These are phyloP conservation scores for Tupiocoris notatus DNA, from an alignment of 2,888 invertebrate genomes.

Conservation along the genomic window DNA sequence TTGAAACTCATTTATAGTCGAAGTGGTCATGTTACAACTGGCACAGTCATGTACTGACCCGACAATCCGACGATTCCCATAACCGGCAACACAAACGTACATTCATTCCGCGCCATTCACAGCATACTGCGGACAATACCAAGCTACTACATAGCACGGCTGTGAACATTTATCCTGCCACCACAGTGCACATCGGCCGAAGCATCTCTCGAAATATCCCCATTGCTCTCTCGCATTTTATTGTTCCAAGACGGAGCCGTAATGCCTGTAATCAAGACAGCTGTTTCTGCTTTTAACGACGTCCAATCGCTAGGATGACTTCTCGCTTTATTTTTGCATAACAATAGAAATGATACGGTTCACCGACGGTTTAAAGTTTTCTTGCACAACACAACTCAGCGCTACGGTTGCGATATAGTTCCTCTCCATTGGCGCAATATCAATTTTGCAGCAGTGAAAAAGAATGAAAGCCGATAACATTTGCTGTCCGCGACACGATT, in stretches of 20 bases:
- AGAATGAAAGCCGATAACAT: too few species aligned
- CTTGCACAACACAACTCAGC: neutral
- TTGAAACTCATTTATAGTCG: neutral
- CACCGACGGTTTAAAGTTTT: neutral
- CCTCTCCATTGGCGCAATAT: constrained; percentile 8
- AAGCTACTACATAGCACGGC: neutral
- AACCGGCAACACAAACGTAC: neutral
- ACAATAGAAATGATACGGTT: constrained; percentile 35
- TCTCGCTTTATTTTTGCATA: constrained; percentile 36
- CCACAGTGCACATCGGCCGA: neutral
- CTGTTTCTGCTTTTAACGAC: constrained; percentile 19
- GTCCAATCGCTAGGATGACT: constrained; percentile 24
- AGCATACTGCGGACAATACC: neutral
- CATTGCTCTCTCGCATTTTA: constrained; percentile 6
- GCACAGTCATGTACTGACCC: neutral
- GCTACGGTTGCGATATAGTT: constrained; percentile 11
- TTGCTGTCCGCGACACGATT: too few species aligned
- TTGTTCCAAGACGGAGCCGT: constrained; percentile 20
- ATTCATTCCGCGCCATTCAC: neutral
- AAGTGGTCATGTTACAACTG: neutral
- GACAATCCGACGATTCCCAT: neutral
- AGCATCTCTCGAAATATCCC: neutral
- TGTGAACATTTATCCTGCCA: neutral
- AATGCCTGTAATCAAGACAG: constrained; percentile 28
- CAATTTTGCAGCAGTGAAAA: neutral